phyloP scores from a whole-genome alignment of 2,888 invertebrate genomes.

The Caenorhabditis sulstoni region DNA sequence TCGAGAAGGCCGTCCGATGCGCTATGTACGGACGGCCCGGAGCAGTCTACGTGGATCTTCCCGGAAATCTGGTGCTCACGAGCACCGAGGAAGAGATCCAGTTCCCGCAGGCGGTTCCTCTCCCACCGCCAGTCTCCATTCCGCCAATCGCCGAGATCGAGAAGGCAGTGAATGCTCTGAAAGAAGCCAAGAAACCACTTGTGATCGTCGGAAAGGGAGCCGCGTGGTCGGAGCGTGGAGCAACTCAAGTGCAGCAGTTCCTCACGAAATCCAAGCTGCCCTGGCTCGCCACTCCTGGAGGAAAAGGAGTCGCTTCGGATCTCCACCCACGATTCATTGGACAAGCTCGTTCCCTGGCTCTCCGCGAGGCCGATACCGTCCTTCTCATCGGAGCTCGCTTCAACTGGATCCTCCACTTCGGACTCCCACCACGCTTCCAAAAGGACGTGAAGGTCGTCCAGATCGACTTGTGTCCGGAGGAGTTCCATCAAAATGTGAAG shows the following conservation, averaged over 20 bases:
- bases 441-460: slow-evolving; percentile 91
- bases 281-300: slow-evolving; percentile 96
- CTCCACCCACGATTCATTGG: slow-evolving; percentile 83
- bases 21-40: slow-evolving; percentile 92
- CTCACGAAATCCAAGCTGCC: slow-evolving; percentile 88
- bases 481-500: slow-evolving; percentile 91
- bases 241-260: slow-evolving; percentile 72
- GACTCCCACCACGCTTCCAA: slow-evolving; percentile 89
- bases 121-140: slow-evolving; percentile 85
- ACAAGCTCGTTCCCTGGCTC: slow-evolving; percentile 83
- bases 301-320: slow-evolving; percentile 82
- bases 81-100: slow-evolving; percentile 67
- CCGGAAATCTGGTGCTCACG: slow-evolving; percentile 85
- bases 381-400: slow-evolving; percentile 91
- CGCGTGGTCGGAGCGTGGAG: slow-evolving; percentile 77
- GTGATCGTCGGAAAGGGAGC: slow-evolving; percentile 90
- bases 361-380: slow-evolving; percentile 91
- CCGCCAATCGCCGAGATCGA: slow-evolving; percentile 87
- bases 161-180: slow-evolving; percentile 86
- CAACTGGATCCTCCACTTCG: slow-evolving; percentile 99
- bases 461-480: slow-evolving; percentile 92
- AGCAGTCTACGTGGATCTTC: slow-evolving; percentile 91
- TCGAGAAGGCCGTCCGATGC: slow-evolving; percentile 86
- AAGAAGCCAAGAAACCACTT: slow-evolving; percentile 87
- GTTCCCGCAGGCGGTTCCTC: slow-evolving; percentile 78